These are phyloP conservation scores for Linurgus olivaceus DNA, from an alignment of 2,797 vertebrate genomes.

Conservation along the genomic window DNA sequence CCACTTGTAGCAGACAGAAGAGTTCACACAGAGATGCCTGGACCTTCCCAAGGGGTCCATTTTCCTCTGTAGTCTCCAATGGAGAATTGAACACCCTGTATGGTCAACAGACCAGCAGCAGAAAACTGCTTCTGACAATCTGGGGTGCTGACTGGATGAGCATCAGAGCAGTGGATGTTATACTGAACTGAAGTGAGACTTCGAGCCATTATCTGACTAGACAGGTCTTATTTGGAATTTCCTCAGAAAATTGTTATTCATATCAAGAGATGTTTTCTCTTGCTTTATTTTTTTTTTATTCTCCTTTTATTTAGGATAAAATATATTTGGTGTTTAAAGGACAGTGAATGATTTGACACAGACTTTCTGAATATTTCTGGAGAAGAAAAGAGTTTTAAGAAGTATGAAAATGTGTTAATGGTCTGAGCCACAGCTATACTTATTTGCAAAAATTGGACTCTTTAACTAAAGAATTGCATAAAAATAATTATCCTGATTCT, in stretches of 20 bases:
- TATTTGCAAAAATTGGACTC: not conserved
- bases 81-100: not conserved
- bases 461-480: not conserved
- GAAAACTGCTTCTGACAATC: not conserved
- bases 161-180: not conserved
- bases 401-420: not conserved
- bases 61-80: not conserved
- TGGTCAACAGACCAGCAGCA: not conserved
- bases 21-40: not conserved
- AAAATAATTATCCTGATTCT: not conserved
- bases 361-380: not conserved
- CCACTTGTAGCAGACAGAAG: not conserved
- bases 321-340: not conserved
- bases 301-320: not conserved
- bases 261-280: not conserved
- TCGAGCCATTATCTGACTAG: not conserved
- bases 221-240: not conserved
- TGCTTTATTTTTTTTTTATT: not conserved
- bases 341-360: not conserved
- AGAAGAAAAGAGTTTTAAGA: not conserved
- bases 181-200: not conserved
- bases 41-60: not conserved
- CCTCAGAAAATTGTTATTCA: not conserved
- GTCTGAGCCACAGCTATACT: not conserved
- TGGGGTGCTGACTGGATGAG: not conserved